Conservation (phyloP, 2,113 vertebrate genomes). For the Pseudorhombus dupliciocellatus region DNA sequence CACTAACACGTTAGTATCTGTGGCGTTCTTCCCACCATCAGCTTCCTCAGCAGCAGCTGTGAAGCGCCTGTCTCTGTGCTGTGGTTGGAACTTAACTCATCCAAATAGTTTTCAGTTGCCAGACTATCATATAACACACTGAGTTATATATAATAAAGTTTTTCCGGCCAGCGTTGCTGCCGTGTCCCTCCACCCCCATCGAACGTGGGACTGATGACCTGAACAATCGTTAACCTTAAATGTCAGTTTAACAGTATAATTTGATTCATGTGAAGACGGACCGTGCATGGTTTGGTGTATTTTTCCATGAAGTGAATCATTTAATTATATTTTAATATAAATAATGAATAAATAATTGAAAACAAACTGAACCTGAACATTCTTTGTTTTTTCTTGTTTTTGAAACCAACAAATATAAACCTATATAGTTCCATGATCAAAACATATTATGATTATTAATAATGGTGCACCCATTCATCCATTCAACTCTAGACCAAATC, state of each 20-base stretch:
- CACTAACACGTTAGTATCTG: background rate
- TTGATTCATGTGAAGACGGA: background rate
- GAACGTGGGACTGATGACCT: too few relatives aligned
- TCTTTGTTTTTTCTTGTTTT: background rate
- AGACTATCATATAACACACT: background rate
- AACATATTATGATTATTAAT: too few relatives aligned
- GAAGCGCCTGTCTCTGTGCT: background rate
- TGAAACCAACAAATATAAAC: background rate
- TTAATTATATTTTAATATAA: constrained; percentile 32
- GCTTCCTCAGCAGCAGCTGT: background rate
- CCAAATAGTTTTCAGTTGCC: background rate
- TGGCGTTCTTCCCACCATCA: too few relatives aligned
- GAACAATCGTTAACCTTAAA: too few relatives aligned
- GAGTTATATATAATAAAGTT: too few relatives aligned
- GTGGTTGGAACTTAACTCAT: background rate
- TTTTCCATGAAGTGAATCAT: constrained; percentile 16
- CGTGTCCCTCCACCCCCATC: too few relatives aligned
- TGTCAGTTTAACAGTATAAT: background rate
- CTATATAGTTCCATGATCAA: background rate
- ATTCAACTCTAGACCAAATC: too few relatives aligned
- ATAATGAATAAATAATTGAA: background rate
- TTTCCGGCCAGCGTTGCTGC: background rate
- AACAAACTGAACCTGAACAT: background rate
- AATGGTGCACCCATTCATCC: too few relatives aligned
- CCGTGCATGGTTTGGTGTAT: background rate